Evolutionary conservation across 2,797 vertebrate genomes (phyloP).

Genomic region (Nothura maculosa): DNA sequence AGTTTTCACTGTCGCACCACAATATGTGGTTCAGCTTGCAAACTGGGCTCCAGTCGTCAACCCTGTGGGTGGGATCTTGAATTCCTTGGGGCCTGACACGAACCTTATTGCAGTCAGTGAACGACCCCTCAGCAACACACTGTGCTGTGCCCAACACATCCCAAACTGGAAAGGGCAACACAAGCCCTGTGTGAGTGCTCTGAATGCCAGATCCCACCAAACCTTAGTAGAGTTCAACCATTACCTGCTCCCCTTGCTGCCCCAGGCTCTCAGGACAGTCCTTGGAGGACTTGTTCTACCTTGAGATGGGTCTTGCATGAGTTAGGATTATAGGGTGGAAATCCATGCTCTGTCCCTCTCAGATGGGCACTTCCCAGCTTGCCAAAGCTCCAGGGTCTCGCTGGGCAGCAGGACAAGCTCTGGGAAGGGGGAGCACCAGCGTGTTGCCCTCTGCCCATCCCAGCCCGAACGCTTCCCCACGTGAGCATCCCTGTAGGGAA

Average conservation of each 20-base stretch:
- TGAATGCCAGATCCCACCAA: neutral
- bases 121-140: neutral
- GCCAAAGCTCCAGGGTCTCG: neutral
- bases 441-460: fast-evolving
- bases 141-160: neutral
- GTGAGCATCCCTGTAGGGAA: neutral
- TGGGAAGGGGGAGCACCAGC: too few relatives aligned
- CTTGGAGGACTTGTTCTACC: neutral
- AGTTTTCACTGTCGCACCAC: neutral
- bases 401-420: too few relatives aligned
- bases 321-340: neutral
- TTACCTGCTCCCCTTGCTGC: neutral
- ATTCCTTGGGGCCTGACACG: neutral
- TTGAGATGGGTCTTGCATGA: neutral
- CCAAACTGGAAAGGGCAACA: neutral
- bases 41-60: neutral
- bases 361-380: neutral
- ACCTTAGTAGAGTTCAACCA: neutral
- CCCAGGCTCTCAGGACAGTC: neutral
- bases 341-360: neutral
- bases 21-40: neutral
- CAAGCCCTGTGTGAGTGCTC: neutral
- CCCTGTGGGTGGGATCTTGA: neutral
- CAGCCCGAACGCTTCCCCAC: neutral
- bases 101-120: neutral